These are phyloP conservation scores for Macrostomum lignano DNA, from an alignment of 1,140 invertebrate genomes.

Conservation along the genomic window DNA sequence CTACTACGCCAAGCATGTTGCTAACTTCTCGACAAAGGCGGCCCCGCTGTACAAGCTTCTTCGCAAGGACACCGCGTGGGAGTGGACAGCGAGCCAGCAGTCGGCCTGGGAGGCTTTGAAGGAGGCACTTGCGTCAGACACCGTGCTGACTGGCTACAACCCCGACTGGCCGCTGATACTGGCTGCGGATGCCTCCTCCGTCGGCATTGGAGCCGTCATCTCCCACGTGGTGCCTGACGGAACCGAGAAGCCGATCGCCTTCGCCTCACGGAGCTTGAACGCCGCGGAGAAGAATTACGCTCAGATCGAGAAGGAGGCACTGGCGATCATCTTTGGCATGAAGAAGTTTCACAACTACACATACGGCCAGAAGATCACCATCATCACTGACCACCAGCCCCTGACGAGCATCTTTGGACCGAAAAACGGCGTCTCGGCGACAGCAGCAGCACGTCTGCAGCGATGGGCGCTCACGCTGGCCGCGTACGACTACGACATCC, in stretches of 20 bases:
- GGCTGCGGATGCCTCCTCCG: conserved; percentile 14
- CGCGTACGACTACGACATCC: conserved; percentile 17
- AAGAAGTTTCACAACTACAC: conserved; percentile 32
- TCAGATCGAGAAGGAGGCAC: conserved; percentile 32
- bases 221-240: conserved; percentile 12
- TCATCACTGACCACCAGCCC: conserved; percentile 22
- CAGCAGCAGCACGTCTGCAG: conserved; percentile 14
- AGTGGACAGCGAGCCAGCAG: conserved; percentile 7
- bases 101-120: background rate
- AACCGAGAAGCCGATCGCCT: conserved; percentile 16
- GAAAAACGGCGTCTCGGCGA: conserved; percentile 9
- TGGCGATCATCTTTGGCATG: conserved; percentile 30
- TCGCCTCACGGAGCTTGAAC: conserved; percentile 25
- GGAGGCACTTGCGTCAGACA: background rate
- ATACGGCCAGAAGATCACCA: conserved; percentile 17
- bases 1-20: conserved; percentile 6
- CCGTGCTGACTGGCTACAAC: conserved; percentile 13
- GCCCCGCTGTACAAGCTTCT: conserved; percentile 6
- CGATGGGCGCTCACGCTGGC: conserved; percentile 18
- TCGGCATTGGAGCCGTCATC: conserved; percentile 15
- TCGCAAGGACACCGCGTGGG: conserved; percentile 4
- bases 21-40: conserved; percentile 2
- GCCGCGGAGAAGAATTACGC: conserved; percentile 24
- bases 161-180: conserved; percentile 11
- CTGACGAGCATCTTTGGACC: conserved; percentile 13